Percentiles rank a stretch among this genome's conserved stretches.
These are phyloP conservation scores for Orthonychiurus folsomi DNA, from an alignment of 2,888 invertebrate species.

Conservation along the genomic window DNA sequence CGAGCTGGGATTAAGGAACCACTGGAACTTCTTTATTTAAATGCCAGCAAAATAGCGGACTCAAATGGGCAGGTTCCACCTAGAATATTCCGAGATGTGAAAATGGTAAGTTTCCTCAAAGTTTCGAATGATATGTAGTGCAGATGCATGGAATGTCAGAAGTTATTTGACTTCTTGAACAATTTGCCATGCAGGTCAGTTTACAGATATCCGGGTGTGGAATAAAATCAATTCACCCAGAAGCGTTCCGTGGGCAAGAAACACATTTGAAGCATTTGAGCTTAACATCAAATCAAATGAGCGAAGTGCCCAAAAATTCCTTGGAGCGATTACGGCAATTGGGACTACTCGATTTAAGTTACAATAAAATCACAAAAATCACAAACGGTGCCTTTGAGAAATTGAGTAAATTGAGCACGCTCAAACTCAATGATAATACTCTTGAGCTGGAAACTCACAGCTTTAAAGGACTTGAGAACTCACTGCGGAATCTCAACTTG, in stretches of 20 bases:
- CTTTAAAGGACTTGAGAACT: slow-evolving; percentile 68
- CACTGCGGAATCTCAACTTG: slow-evolving; percentile 76
- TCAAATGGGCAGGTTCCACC: slow-evolving; percentile 35
- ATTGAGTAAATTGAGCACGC: slow-evolving; percentile 62
- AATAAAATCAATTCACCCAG: slow-evolving; percentile 59
- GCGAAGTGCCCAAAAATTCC: slow-evolving; percentile 65
- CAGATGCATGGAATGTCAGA: background rate
- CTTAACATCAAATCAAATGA: slow-evolving; percentile 52
- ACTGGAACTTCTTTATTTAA: slow-evolving; percentile 79
- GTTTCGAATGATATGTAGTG: slow-evolving; percentile 4
- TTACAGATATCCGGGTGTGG: slow-evolving; percentile 75
- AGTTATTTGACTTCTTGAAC: background rate
- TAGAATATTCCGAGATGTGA: slow-evolving; percentile 30
- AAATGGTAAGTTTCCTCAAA: slow-evolving; percentile 27
- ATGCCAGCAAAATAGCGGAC: slow-evolving; percentile 65
- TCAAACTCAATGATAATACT: slow-evolving; percentile 81
- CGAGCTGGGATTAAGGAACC: slow-evolving; percentile 53
- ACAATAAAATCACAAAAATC: slow-evolving; percentile 64
- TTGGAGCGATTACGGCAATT: slow-evolving; percentile 60
- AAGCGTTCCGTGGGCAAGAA: slow-evolving; percentile 77
- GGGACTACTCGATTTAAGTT: slow-evolving; percentile 71
- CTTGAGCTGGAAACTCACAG: slow-evolving; percentile 59
- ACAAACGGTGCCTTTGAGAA: slow-evolving; percentile 67
- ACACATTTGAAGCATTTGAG: slow-evolving; percentile 34
- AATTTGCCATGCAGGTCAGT: slow-evolving; percentile 46